Evolutionary conservation across 2,888 invertebrate species (phyloP).

Genomic region (Criorhina ranunculi): DNA sequence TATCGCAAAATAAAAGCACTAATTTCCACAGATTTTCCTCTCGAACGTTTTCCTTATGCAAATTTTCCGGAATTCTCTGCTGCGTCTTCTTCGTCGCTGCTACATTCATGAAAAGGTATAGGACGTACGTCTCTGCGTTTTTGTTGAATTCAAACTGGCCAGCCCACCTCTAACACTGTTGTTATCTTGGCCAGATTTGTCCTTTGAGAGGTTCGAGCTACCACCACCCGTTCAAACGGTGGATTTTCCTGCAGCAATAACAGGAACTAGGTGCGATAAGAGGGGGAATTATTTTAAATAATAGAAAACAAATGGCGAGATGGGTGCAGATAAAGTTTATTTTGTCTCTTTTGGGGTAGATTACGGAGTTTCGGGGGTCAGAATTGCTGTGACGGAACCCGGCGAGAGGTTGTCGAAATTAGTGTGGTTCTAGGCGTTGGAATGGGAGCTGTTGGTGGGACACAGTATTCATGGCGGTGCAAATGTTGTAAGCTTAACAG

Average conservation of each 20-base stretch:
- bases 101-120: slow-evolving; percentile 5
- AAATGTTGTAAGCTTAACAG: slow-evolving; percentile 66
- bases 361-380: slow-evolving; percentile 53
- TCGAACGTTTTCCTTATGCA: slow-evolving; percentile 57
- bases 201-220: slow-evolving; percentile 16
- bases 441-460: slow-evolving; percentile 4
- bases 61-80: slow-evolving; percentile 47
- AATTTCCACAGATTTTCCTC: slow-evolving; percentile 61
- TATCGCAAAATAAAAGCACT: slow-evolving; percentile 60
- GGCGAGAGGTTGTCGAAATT: slow-evolving; percentile 31
- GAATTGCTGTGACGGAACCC: slow-evolving; percentile 24
- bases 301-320: slow-evolving; percentile 70
- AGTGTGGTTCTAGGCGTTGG: slow-evolving; percentile 40
- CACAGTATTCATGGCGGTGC: slow-evolving; percentile 49
- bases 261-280: slow-evolving; percentile 67
- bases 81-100: slow-evolving; percentile 27
- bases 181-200: slow-evolving; percentile 45
- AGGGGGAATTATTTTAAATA: slow-evolving; percentile 72
- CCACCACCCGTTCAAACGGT: neutral
- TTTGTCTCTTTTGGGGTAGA: slow-evolving; percentile 57
- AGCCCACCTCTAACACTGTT: neutral
- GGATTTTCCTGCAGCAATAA: slow-evolving; percentile 31
- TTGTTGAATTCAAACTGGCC: slow-evolving; percentile 9
- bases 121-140: slow-evolving; percentile 2
- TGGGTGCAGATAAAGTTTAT: slow-evolving; percentile 61